Conservation (phyloP, 2,113 vertebrate genomes). For the Grammomys dolichurus region DNA sequence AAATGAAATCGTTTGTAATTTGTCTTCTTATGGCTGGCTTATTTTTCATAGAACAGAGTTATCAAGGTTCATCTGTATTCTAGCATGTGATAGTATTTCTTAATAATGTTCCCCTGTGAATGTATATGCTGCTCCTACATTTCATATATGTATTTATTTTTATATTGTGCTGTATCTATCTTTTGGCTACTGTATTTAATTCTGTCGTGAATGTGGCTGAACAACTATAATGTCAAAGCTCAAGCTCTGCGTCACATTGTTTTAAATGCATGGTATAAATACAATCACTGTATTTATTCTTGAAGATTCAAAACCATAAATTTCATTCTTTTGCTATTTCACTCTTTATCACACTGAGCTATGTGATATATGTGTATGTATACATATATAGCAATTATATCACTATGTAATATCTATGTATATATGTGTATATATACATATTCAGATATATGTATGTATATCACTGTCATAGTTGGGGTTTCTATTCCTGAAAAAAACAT, state of each 20-base stretch:
- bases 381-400: no score
- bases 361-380: neutral
- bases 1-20: neutral
- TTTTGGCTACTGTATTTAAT: neutral
- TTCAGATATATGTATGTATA: neutral
- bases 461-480: no score
- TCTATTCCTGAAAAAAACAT: no score
- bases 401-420: no score
- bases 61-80: neutral
- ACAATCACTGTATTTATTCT: neutral
- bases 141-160: neutral
- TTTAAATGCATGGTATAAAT: neutral
- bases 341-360: neutral
- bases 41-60: neutral
- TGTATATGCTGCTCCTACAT: neutral
- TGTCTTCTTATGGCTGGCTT: neutral
- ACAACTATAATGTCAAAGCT: neutral
- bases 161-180: neutral
- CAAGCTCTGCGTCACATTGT: neutral
- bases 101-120: neutral
- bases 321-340: slow-evolving; percentile 21
- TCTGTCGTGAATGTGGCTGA: neutral
- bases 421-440: neutral
- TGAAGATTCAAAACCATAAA: neutral
- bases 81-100: neutral